These are phyloP conservation scores for Megaceryle torquata DNA, from an alignment of 2,113 vertebrate species.

Conservation along the genomic window DNA sequence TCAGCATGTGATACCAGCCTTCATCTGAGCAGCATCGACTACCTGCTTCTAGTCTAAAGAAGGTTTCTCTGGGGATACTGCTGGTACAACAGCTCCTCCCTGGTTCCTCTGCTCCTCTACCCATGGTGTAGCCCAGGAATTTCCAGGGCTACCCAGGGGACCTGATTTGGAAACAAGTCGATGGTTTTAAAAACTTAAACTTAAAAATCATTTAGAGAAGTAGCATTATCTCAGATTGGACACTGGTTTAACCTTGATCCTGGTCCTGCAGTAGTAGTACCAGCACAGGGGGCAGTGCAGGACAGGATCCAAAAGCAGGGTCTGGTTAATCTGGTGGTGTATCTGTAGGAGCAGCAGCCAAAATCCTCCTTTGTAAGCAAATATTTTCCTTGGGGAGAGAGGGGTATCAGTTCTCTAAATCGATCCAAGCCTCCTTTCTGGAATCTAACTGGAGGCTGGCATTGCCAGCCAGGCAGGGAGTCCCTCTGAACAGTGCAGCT, in stretches of 20 bases:
- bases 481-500: neutral
- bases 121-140: neutral
- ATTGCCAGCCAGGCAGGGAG: neutral
- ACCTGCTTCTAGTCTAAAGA: neutral
- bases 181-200: neutral
- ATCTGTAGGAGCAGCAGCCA: neutral
- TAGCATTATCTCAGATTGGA: neutral
- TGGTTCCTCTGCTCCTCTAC: neutral
- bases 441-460: neutral
- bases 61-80: neutral
- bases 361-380: neutral
- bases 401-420: neutral
- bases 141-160: neutral
- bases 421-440: neutral
- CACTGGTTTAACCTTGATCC: neutral
- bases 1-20: neutral
- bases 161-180: neutral
- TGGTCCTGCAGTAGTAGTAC: neutral
- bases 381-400: neutral
- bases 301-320: neutral
- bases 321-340: neutral
- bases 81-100: neutral
- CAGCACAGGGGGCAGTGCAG: neutral
- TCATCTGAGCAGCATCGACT: neutral
- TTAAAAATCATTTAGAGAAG: neutral